Evolutionary conservation across 2,888 invertebrate species (phyloP).

Genomic region (Ophion slaviceki): DNA sequence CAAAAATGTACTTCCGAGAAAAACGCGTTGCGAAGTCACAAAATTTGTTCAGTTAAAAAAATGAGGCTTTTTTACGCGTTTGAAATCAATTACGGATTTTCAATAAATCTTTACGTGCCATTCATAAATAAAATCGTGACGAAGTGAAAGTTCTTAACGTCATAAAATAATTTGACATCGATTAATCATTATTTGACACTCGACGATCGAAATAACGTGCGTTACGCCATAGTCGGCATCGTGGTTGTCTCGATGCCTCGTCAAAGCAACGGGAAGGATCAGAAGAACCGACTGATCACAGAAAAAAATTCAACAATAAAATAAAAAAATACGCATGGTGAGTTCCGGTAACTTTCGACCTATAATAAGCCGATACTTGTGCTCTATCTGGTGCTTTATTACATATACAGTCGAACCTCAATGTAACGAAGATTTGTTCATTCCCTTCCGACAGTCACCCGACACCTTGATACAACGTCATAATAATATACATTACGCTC

Average conservation of each 20-base stretch:
- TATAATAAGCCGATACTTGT: slow-evolving; percentile 6
- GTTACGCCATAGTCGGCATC: background rate
- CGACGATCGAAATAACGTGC: background rate
- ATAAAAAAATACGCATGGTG: slow-evolving; percentile 38
- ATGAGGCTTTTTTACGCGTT: no score
- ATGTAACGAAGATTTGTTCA: no score
- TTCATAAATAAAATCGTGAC: background rate
- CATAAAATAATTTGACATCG: background rate
- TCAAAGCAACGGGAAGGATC: background rate
- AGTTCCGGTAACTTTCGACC: slow-evolving; percentile 62
- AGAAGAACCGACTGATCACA: background rate
- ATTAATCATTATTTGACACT: background rate
- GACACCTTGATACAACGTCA: no score
- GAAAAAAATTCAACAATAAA: slow-evolving; percentile 1
- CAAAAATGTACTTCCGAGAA: no score
- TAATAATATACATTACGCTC: no score
- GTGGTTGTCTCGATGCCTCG: background rate
- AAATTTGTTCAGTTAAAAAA: no score
- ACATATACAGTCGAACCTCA: background rate
- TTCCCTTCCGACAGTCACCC: no score
- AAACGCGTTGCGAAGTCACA: no score
- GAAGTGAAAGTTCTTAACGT: background rate
- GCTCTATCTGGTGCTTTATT: slow-evolving; percentile 6
- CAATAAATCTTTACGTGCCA: background rate
- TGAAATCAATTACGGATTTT: background rate